Percentiles rank a stretch among this genome's conserved stretches.
Evolutionary conservation across 2,113 vertebrate species (phyloP).

Genomic region (Megaceryle torquata): DNA sequence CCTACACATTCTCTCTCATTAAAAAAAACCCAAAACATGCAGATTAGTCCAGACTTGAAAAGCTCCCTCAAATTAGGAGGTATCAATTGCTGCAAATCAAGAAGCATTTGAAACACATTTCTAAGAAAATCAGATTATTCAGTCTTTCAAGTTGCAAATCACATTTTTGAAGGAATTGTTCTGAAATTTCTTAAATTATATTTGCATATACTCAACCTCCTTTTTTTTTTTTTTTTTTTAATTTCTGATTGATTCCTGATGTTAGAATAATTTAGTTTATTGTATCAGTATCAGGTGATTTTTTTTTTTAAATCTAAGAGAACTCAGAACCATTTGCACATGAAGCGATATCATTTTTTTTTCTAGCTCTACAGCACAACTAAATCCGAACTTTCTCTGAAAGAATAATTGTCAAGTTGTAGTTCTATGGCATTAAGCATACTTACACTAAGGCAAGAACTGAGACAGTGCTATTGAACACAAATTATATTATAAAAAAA

Average conservation of each 20-base stretch:
- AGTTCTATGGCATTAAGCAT: background rate
- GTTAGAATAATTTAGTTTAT: background rate
- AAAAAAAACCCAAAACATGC: background rate
- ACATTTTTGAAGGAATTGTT: background rate
- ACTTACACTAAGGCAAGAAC: background rate
- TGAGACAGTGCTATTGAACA: background rate
- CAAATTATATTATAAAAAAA: background rate
- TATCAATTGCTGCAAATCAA: background rate
- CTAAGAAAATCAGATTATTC: constrained; percentile 26
- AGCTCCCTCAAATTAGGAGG: background rate
- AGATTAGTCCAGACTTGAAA: background rate
- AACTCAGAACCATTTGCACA: background rate
- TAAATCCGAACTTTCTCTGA: background rate
- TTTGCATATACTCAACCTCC: background rate
- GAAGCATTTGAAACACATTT: background rate
- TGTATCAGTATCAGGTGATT: background rate
- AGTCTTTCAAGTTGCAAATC: background rate
- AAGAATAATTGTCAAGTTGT: background rate
- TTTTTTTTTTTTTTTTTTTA: background rate
- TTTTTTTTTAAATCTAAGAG: background rate
- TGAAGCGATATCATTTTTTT: background rate
- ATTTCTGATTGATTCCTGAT: background rate
- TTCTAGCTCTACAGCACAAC: background rate
- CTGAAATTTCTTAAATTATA: background rate
- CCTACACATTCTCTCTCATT: background rate